A percentile compares a stretch with the other conserved stretches of the same genome.
Conservation (phyloP, 1,140 invertebrate genomes). For the Eurosta solidaginis region DNA sequence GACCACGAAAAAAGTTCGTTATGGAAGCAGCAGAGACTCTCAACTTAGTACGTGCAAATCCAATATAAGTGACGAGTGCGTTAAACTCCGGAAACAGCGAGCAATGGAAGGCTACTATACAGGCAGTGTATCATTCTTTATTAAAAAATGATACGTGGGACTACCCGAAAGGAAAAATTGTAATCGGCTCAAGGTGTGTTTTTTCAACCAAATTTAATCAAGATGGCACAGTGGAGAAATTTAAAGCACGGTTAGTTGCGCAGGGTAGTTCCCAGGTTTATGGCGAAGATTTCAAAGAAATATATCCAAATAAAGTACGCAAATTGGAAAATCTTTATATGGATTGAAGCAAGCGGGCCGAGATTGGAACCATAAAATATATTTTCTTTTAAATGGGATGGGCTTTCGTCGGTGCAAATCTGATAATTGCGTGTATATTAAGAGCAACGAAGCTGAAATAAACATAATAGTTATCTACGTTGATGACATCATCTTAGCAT, state of each 20-base stretch:
- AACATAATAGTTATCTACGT: slow-evolving; percentile 33
- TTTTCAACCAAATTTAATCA: slow-evolving; percentile 35
- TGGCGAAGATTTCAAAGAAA: slow-evolving; percentile 56
- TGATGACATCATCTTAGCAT: slow-evolving; percentile 43
- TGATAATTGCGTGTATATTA: slow-evolving; percentile 37
- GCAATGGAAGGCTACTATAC: slow-evolving; percentile 40
- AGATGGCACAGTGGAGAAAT: slow-evolving; percentile 27
- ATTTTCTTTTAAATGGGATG: slow-evolving; percentile 34
- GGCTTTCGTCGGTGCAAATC: slow-evolving; percentile 33
- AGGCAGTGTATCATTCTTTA: slow-evolving; percentile 36
- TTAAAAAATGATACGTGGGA: slow-evolving; percentile 38
- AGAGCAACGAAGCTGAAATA: not conserved
- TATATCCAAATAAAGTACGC: slow-evolving; percentile 39
- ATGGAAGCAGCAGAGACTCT: not conserved
- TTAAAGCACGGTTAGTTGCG: slow-evolving; percentile 49
- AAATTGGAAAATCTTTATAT: slow-evolving; percentile 42
- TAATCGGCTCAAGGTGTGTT: slow-evolving; percentile 41
- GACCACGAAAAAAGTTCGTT: not conserved
- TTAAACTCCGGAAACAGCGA: not conserved
- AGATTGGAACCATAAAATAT: slow-evolving; percentile 45
- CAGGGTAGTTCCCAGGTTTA: slow-evolving; percentile 50
- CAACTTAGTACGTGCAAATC: not conserved
- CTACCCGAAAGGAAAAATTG: slow-evolving; percentile 33
- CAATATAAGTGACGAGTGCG: slow-evolving; percentile 30
- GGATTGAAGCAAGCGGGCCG: slow-evolving; percentile 48